Percentiles rank a stretch among this genome's conserved stretches.
Evolutionary conservation across 1,140 invertebrate species (phyloP).

Genomic region (Helicoverpa armigera): DNA sequence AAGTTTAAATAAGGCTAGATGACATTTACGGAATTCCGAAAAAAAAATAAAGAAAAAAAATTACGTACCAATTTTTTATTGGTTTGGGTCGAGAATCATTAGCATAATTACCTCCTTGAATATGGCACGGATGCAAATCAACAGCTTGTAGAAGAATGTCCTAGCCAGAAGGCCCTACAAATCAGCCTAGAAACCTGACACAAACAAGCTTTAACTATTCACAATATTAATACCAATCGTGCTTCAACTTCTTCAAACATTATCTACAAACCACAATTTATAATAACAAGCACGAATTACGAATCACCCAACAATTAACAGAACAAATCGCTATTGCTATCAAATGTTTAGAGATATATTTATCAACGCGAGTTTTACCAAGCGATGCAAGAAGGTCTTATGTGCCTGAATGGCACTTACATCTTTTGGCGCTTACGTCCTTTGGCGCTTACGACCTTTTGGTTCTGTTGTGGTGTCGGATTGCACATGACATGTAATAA

Average conservation of each 20-base stretch:
- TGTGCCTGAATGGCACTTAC: no score
- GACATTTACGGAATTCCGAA: no score
- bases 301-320: conserved; percentile 42
- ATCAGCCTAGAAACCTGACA: background rate
- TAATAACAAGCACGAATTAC: conserved; percentile 35
- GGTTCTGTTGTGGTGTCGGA: background rate
- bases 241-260: background rate
- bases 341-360: conserved; percentile 47
- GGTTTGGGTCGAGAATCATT: no score
- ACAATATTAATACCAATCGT: conserved; percentile 19
- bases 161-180: no score
- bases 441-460: background rate
- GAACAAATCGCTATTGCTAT: conserved; percentile 41
- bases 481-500: conserved; percentile 54
- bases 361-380: conserved; percentile 17
- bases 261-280: conserved; percentile 21
- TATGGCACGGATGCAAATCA: no score
- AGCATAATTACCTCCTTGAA: no score
- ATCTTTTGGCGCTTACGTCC: no score
- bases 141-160: no score
- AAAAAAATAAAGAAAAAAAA: no score
- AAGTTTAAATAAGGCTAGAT: no score
- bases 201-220: background rate
- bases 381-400: no score
- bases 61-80: no score